These are phyloP conservation scores for Batillaria attramentaria DNA, from an alignment of 1,140 invertebrate species.

Conservation along the genomic window DNA sequence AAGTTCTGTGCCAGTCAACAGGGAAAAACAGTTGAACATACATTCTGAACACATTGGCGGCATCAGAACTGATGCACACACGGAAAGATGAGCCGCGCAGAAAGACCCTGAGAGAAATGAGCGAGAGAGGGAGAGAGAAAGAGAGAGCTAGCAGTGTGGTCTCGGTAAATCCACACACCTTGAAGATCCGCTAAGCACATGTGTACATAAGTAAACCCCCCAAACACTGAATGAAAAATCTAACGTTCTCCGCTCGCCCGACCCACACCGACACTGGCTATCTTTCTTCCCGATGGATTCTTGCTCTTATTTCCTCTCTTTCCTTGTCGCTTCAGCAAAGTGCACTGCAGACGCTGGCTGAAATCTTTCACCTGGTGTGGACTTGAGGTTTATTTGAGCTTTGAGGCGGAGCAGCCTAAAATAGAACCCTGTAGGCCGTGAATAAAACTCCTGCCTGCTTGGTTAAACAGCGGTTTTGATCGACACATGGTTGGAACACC, in stretches of 20 bases:
- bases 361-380: no score
- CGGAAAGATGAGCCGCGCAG: not conserved
- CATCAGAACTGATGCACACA: not conserved
- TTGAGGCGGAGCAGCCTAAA: not conserved
- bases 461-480: not conserved
- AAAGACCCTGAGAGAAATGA: not conserved
- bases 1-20: not conserved
- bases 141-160: not conserved
- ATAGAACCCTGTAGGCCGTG: not conserved
- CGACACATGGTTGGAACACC: not conserved
- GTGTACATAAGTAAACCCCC: not conserved
- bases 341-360: no score
- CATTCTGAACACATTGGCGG: not conserved
- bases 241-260: not conserved
- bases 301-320: not conserved
- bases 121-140: slow-evolving; percentile 10
- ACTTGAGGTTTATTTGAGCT: not conserved
- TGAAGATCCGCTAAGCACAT: not conserved
- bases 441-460: not conserved
- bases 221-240: slow-evolving; percentile 3
- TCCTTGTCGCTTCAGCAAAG: not conserved
- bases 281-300: not conserved
- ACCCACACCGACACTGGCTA: not conserved
- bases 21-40: not conserved
- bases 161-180: not conserved